Evolutionary conservation across 2,888 invertebrate species (phyloP).

Genomic region (Lasioglossum pauxillum): DNA sequence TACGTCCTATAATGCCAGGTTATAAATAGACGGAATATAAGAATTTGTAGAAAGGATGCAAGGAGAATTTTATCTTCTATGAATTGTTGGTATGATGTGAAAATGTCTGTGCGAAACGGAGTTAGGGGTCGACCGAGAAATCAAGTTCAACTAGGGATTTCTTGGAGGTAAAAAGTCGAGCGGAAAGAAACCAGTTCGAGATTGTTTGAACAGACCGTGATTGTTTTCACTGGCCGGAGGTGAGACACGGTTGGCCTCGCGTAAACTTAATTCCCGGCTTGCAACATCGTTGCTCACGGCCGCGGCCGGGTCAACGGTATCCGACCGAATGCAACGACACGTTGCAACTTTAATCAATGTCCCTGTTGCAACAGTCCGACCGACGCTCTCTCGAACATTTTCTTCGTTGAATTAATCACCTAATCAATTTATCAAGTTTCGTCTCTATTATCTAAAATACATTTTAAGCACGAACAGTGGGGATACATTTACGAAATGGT

Average conservation of each 20-base stretch:
- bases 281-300: conserved; percentile 21
- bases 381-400: neutral
- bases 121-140: neutral
- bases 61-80: neutral
- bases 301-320: conserved; percentile 29
- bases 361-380: neutral
- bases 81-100: neutral
- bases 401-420: neutral
- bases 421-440: neutral
- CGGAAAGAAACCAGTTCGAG: neutral
- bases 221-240: conserved; percentile 12
- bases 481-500: too few species aligned
- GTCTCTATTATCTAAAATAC: neutral
- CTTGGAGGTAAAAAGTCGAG: neutral
- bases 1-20: neutral
- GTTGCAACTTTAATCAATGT: neutral
- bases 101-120: neutral
- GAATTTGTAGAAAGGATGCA: neutral
- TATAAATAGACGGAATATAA: neutral
- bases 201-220: conserved; percentile 26
- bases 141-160: neutral
- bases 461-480: neutral
- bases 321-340: conserved; percentile 16
- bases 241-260: neutral
- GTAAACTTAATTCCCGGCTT: conserved; percentile 22